Conservation (phyloP, 2,797 vertebrate genomes). For the Malurus splendens region DNA sequence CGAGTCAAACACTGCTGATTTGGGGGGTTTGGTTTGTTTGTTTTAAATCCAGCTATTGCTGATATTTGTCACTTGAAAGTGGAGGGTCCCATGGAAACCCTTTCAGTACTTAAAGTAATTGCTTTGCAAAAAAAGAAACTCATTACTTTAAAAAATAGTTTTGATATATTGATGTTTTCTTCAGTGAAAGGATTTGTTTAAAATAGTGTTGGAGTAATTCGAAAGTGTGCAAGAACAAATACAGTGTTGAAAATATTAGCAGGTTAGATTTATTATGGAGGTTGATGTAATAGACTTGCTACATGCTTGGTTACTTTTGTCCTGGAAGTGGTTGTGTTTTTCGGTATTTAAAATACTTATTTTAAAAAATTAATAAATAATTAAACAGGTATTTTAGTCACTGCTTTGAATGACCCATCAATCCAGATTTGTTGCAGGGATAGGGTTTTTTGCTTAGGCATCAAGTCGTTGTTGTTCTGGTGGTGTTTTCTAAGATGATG, state of each 20-base stretch:
- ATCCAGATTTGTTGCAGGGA: background rate
- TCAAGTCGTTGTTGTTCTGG: background rate
- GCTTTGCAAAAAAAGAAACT: conserved; percentile 30
- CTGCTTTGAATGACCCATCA: background rate
- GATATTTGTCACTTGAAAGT: conserved; percentile 21
- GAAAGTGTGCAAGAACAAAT: background rate
- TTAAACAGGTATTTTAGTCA: background rate
- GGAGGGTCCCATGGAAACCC: background rate
- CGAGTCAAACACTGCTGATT: background rate
- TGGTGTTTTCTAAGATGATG: background rate
- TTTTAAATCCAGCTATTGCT: background rate
- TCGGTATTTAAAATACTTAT: background rate
- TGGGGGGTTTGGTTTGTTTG: conserved; percentile 4
- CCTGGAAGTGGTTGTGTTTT: background rate
- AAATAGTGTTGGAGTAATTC: conserved; percentile 29
- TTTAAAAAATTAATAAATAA: background rate
- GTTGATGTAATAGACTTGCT: conserved; percentile 9
- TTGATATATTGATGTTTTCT: conserved; percentile 15
- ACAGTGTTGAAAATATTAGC: conserved; percentile 35
- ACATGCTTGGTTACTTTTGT: background rate
- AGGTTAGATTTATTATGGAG: conserved; percentile 30
- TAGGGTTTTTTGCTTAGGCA: background rate
- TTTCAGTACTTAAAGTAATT: conserved; percentile 31
- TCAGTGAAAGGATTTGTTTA: conserved; percentile 35
- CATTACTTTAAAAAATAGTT: conserved; percentile 26